These are phyloP conservation scores for Octodonta nipae DNA, from an alignment of 2,888 invertebrate species.

Conservation along the genomic window DNA sequence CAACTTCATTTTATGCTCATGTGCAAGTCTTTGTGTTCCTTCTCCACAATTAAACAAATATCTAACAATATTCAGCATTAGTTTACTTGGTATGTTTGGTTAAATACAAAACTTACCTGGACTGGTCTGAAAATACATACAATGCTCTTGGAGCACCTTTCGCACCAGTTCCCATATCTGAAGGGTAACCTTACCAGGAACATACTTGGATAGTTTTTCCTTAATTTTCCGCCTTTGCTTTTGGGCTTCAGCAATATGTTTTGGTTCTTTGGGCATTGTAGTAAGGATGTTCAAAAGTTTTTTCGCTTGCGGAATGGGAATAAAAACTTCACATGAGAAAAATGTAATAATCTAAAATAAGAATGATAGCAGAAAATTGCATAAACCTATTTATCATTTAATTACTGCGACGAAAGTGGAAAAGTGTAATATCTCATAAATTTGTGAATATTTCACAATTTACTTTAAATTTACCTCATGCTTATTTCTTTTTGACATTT, in stretches of 20 bases:
- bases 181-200: slow-evolving; percentile 54
- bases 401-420: too few relatives aligned
- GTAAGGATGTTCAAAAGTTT: slow-evolving; percentile 30
- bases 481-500: too few relatives aligned
- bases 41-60: slow-evolving; percentile 94
- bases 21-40: slow-evolving; percentile 73
- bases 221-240: slow-evolving; percentile 42
- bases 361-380: too few relatives aligned
- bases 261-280: slow-evolving; percentile 40
- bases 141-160: slow-evolving; percentile 60
- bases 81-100: too few relatives aligned
- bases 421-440: too few relatives aligned
- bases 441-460: too few relatives aligned
- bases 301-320: too few relatives aligned
- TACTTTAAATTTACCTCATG: too few relatives aligned
- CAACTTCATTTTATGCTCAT: slow-evolving; percentile 74
- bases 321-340: too few relatives aligned
- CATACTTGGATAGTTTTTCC: slow-evolving; percentile 40
- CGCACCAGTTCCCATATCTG: slow-evolving; percentile 75
- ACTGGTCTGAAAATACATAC: slow-evolving; percentile 70
- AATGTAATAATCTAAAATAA: too few relatives aligned
- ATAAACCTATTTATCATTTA: too few relatives aligned
- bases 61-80: slow-evolving; percentile 36
- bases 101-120: slow-evolving; percentile 51
- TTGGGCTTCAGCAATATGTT: slow-evolving; percentile 41